Evolutionary conservation across 1,140 invertebrate species (phyloP), one percentile per base, ranked within the genome.

Genomic region (Heliconius himera): DNA sequence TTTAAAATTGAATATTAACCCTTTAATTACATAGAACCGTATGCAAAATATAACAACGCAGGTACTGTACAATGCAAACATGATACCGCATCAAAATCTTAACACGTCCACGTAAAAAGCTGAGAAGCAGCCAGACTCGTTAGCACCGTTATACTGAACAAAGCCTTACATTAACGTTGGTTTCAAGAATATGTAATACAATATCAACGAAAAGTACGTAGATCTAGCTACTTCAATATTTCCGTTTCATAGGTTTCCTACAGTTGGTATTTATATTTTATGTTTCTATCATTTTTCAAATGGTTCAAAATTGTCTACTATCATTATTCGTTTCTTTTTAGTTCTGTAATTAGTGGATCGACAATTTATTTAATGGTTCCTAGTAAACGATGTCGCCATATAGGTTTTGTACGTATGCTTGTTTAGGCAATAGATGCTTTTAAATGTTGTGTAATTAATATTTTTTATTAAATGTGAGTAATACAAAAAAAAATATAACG

Each of bases 351-450:
- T 79, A 75, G 74, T 78, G 76, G 77, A 80, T 74, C 70, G 81
- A 78, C 78, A 82, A 80, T 82, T 78, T 80, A 78, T 80, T 79
- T 82, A 82, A 82, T 82, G 81, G 78, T 78, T 66, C 49, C 74
- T 22, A 60, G 77, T 77, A 80, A 82, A 76, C 66, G 78, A 73
- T 78, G 76, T 82, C 73, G 70, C 70, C 56, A 80, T 70, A 11
- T 56, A 56, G n/a, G 20, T 22, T 33, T 56, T 56, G n/a, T 56
- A 56, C 3, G 22, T 9, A 79, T 78, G 78, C 73, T 38, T 20
- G 77, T 80, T 36, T 70, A 36, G 49, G 26, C 74, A 41, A 66
- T 70, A 11, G 72, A 74, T 51, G 77, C 18, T 77, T 82, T 82
- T 41, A 33, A 22, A 71, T 78, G 16, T 33, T 11, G 4, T 54